These are phyloP conservation scores for Pseudomyrmex flavicornis DNA, from an alignment of 1,140 invertebrate genomes.

Conservation along the genomic window DNA sequence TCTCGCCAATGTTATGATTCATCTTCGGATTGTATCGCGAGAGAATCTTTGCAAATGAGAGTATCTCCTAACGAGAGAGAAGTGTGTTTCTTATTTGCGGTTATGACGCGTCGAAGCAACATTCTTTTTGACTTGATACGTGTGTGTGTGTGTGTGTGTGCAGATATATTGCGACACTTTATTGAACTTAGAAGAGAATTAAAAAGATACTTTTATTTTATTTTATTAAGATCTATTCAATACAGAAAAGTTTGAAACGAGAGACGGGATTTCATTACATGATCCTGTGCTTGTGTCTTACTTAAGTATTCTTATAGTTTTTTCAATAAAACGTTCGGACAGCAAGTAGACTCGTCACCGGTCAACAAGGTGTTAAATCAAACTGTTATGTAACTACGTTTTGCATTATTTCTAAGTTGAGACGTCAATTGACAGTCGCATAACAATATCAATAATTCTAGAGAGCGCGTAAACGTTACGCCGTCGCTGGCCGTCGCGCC, in stretches of 20 bases:
- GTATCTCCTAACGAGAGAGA: neutral
- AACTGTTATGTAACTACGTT: no score
- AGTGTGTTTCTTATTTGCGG: neutral
- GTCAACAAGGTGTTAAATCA: no score
- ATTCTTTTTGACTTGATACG: neutral
- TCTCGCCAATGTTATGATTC: neutral
- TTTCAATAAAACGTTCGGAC: neutral
- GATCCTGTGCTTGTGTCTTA: neutral
- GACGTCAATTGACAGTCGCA: neutral
- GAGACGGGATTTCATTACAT: constrained; percentile 7
- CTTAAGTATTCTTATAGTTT: constrained; percentile 1
- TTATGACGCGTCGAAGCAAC: neutral
- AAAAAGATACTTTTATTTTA: no score
- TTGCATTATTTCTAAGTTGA: constrained; percentile 24
- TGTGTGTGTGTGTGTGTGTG: no score
- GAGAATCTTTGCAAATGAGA: constrained; percentile 36
- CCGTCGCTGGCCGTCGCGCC: neutral
- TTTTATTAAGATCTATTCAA: neutral
- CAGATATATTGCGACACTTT: no score
- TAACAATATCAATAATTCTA: constrained; percentile 53
- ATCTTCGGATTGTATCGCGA: neutral
- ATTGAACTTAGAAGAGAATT: no score
- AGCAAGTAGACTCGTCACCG: no score
- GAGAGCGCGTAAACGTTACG: constrained; percentile 27
- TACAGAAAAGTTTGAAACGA: neutral